Percentiles rank a stretch among this genome's conserved stretches.
Evolutionary conservation across 2,113 vertebrate species (phyloP).

Genomic region (Archilochus colubris): DNA sequence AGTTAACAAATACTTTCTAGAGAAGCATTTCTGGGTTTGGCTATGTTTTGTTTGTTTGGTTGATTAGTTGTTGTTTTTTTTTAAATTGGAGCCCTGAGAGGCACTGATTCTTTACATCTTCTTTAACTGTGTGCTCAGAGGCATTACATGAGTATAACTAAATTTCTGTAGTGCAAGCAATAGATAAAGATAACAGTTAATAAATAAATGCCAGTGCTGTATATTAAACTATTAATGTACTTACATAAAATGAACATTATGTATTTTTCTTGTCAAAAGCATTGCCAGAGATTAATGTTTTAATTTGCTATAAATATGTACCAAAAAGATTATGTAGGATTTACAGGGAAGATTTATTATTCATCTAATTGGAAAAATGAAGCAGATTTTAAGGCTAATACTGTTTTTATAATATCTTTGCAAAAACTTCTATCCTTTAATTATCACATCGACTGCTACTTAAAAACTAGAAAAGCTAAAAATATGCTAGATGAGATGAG

Average conservation of each 20-base stretch:
- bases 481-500: not conserved
- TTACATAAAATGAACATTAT: not conserved
- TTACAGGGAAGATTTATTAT: not conserved
- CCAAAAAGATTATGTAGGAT: not conserved
- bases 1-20: not conserved
- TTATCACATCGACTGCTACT: not conserved
- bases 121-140: not conserved
- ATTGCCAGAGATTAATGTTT: not conserved
- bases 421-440: not conserved
- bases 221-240: not conserved
- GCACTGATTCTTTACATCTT: not conserved
- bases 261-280: not conserved
- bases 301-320: not conserved
- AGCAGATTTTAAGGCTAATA: not conserved
- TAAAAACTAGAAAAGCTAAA: not conserved
- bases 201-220: not conserved
- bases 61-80: too few relatives aligned
- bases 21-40: not conserved
- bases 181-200: not conserved
- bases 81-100: not conserved
- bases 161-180: not conserved
- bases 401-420: not conserved
- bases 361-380: not conserved
- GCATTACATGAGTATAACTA: not conserved
- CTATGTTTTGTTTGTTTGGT: too few relatives aligned